phyloP scores from a whole-genome alignment of 2,888 invertebrate species.

The Zygaena filipendulae region DNA sequence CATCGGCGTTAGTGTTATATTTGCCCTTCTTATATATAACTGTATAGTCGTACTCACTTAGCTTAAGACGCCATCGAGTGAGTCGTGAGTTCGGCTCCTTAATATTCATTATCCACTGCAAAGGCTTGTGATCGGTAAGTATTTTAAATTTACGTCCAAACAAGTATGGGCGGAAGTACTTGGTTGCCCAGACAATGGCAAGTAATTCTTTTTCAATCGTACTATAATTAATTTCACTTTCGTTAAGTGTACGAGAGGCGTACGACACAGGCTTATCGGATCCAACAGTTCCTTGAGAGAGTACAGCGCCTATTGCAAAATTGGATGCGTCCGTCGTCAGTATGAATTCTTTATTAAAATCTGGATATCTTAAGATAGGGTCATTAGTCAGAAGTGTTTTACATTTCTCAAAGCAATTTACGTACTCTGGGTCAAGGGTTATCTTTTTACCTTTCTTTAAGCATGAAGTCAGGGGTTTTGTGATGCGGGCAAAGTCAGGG shows the following conservation, averaged over 20 bases:
- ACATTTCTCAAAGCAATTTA: slow-evolving; percentile 16
- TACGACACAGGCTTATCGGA: slow-evolving; percentile 17
- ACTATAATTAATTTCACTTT: slow-evolving; percentile 19
- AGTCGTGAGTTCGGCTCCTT: slow-evolving; percentile 17
- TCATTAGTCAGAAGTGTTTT: slow-evolving; percentile 14
- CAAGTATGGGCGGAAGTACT: slow-evolving; percentile 13
- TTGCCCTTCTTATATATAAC: slow-evolving; percentile 16
- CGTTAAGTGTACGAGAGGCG: slow-evolving; percentile 18
- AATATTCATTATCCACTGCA: slow-evolving; percentile 13
- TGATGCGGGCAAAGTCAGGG: slow-evolving; percentile 19
- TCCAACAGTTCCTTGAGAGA: slow-evolving; percentile 18
- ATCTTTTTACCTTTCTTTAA: slow-evolving; percentile 10
- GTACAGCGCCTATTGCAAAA: slow-evolving; percentile 16
- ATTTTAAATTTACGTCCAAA: slow-evolving; percentile 17
- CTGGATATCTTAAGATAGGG: slow-evolving; percentile 15
- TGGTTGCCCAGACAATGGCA: slow-evolving; percentile 20
- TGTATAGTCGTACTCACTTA: slow-evolving; percentile 18
- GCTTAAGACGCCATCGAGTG: slow-evolving; percentile 18
- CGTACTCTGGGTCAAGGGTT: slow-evolving; percentile 6
- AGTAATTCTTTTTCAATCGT: slow-evolving; percentile 25
- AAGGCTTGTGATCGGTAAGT: slow-evolving; percentile 14
- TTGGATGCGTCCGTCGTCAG: slow-evolving; percentile 19
- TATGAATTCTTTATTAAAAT: slow-evolving; percentile 18
- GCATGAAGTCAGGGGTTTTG: slow-evolving; percentile 11
- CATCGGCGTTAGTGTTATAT: slow-evolving; percentile 15